Evolutionary conservation across 2,888 invertebrate genomes (phyloP).

Genomic region (Synanthedon formicaeformis): DNA sequence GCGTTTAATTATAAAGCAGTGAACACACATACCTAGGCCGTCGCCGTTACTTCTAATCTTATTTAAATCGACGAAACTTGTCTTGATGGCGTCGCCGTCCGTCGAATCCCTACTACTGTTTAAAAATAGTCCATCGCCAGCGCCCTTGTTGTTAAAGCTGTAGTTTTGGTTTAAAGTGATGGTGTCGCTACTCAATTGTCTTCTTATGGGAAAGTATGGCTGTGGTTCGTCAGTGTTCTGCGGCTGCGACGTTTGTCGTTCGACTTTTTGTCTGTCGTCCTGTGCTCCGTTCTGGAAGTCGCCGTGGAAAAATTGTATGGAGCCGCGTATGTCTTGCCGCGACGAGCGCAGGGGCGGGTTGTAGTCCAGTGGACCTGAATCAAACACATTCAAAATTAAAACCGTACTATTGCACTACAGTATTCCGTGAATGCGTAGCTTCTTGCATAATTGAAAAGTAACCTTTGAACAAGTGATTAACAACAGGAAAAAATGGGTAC

Average conservation of each 20-base stretch:
- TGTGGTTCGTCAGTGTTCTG: constrained; percentile 19
- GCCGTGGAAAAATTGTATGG: constrained; percentile 76
- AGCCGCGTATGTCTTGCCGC: constrained; percentile 80
- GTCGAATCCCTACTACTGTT: constrained; percentile 65
- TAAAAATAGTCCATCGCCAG: constrained; percentile 58
- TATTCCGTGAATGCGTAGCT: no score
- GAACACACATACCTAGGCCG: constrained; percentile 42
- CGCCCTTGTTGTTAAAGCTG: constrained; percentile 36
- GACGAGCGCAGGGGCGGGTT: constrained; percentile 80
- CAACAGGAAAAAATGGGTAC: constrained; percentile 18
- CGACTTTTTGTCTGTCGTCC: constrained; percentile 27
- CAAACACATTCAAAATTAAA: no score
- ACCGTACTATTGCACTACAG: no score
- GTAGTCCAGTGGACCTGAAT: constrained; percentile 68
- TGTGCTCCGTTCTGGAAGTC: constrained; percentile 54
- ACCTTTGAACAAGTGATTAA: neutral
- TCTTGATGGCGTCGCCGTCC: constrained; percentile 69
- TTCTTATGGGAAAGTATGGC: constrained; percentile 35
- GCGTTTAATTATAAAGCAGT: neutral
- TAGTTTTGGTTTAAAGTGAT: constrained; percentile 49
- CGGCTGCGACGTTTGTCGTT: constrained; percentile 46
- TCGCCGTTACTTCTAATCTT: constrained; percentile 67
- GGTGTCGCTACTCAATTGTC: constrained; percentile 73
- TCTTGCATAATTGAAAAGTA: no score
- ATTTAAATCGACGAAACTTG: constrained; percentile 80